These are phyloP conservation scores for Netelia virgata DNA, from an alignment of 2,888 invertebrate species.

Conservation along the genomic window DNA sequence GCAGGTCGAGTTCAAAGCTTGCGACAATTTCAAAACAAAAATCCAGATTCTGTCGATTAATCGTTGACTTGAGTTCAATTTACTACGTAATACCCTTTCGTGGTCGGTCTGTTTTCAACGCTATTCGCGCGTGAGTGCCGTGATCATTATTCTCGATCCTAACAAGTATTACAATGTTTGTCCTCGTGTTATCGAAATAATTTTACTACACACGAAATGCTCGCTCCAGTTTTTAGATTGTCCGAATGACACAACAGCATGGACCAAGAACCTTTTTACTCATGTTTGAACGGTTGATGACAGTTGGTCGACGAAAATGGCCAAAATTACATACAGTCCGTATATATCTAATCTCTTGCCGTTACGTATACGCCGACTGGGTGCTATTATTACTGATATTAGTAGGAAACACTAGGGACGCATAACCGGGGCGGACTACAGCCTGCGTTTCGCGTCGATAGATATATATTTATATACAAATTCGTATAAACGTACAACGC, in stretches of 20 bases:
- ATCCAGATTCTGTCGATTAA: no score
- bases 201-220: conserved; percentile 10
- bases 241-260: conserved; percentile 6
- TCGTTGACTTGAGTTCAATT: no score
- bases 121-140: not conserved
- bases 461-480: not conserved
- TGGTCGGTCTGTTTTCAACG: not conserved
- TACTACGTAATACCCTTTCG: no score
- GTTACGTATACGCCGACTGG: conserved; percentile 2
- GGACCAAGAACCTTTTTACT: conserved; percentile 34
- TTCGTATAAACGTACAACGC: not conserved
- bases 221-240: not conserved
- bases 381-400: conserved; percentile 23
- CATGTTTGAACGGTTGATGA: conserved; percentile 26
- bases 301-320: conserved; percentile 58
- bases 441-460: not conserved
- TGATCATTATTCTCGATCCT: conserved; percentile 50
- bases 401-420: conserved; percentile 1
- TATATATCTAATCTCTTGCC: conserved; percentile 47
- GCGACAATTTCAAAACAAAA: no score
- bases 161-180: conserved; percentile 52
- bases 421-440: not conserved
- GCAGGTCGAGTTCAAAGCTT: no score
- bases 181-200: conserved; percentile 36
- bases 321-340: conserved; percentile 47